Conservation (phyloP, 2,888 invertebrate species). For the Drosophila quinaria region DNA sequence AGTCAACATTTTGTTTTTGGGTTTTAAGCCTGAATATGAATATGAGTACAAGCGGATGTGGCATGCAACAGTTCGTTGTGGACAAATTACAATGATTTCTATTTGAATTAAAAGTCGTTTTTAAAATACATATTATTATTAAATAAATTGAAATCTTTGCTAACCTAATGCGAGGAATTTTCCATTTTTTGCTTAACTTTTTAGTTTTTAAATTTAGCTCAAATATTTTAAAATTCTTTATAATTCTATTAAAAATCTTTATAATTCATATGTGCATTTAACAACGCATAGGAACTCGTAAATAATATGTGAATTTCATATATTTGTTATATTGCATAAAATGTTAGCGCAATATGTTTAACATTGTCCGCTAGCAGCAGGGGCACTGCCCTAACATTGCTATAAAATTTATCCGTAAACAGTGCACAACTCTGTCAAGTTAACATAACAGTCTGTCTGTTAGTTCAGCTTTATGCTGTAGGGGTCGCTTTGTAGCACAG, state of each 20-base stretch:
- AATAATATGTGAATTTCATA: background rate
- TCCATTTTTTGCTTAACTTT: too few relatives aligned
- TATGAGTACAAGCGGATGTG: background rate
- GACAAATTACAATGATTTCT: background rate
- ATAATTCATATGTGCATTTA: background rate
- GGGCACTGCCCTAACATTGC: conserved; percentile 37
- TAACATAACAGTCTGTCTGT: conserved; percentile 3
- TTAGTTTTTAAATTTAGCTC: too few relatives aligned
- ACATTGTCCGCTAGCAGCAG: conserved; percentile 37
- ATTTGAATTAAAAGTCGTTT: background rate
- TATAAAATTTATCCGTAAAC: conserved; percentile 35
- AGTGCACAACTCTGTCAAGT: background rate
- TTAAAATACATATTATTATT: too few relatives aligned
- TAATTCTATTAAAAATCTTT: background rate
- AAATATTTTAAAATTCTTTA: too few relatives aligned
- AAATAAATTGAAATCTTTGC: too few relatives aligned
- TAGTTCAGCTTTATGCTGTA: background rate
- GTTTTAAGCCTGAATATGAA: background rate
- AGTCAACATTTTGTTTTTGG: conserved; percentile 12
- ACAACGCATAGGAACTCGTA: background rate
- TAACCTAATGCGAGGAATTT: too few relatives aligned
- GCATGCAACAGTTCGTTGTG: conserved; percentile 32
- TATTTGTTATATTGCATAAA: background rate
- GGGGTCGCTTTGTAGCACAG: conserved; percentile 26
- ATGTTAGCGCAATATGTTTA: background rate